Conservation (phyloP, 2,113 vertebrate species). For the Lethenteron camtschaticum region DNA sequence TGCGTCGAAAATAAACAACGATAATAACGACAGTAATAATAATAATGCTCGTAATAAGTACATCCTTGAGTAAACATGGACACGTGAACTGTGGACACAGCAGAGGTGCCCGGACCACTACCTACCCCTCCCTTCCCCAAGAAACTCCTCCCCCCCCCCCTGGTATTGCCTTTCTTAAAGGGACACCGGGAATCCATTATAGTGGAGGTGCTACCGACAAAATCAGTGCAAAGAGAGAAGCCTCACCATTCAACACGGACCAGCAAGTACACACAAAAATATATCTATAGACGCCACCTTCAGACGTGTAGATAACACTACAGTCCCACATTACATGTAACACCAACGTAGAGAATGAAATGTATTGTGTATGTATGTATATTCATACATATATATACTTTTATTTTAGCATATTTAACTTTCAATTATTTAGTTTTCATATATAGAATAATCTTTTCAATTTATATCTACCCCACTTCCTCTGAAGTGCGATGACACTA, state of each 20-base stretch:
- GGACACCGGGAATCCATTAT: conserved; percentile 36
- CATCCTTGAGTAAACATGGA: conserved; percentile 94
- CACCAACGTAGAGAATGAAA: conserved; percentile 19
- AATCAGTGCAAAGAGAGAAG: conserved; percentile 89
- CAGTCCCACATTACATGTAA: conserved; percentile 5
- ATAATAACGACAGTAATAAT: no score
- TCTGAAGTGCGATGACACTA: conserved; percentile 45
- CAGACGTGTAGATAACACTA: no score
- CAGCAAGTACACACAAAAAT: conserved; percentile 38
- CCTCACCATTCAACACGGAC: conserved; percentile 65
- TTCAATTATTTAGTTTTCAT: conserved; percentile 13
- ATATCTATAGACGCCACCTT: no score
- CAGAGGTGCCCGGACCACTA: conserved; percentile 22
- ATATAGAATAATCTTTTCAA: no score
- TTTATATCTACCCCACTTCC: no score
- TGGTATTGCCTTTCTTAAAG: conserved; percentile 42
- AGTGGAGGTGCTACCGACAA: no score
- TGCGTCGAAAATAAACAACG: no score
- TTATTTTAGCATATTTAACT: conserved; percentile 47
- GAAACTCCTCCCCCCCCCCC: not conserved
- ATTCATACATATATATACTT: conserved; percentile 62
- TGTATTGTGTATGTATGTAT: conserved; percentile 46
- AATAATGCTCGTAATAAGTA: conserved; percentile 25
- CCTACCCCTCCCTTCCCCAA: not conserved
- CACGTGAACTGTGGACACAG: conserved; percentile 49